Conservation (phyloP, 1,140 invertebrate species). For the Zaprionus camerounensis region DNA sequence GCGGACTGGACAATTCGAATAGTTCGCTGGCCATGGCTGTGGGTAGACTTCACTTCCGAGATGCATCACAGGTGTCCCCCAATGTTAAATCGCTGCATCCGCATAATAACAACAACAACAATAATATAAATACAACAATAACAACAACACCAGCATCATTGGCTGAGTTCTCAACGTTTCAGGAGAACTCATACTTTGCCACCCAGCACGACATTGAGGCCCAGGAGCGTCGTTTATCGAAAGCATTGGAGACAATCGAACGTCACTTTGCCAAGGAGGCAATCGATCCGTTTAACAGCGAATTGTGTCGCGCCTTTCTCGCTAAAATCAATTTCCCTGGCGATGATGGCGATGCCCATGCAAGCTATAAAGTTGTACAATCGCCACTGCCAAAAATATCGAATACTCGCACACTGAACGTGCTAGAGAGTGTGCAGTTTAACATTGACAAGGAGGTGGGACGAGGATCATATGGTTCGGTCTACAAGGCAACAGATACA, state of each 20-base stretch:
- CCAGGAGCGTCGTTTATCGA: slow-evolving; percentile 72
- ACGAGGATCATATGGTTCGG: slow-evolving; percentile 90
- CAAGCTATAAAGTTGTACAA: slow-evolving; percentile 79
- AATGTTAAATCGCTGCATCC: slow-evolving; percentile 51
- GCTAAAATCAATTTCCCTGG: slow-evolving; percentile 86
- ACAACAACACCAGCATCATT: slow-evolving; percentile 17
- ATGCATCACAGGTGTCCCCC: slow-evolving; percentile 44
- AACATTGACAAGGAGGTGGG: slow-evolving; percentile 90
- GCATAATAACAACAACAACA: slow-evolving; percentile 62
- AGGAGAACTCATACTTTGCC: slow-evolving; percentile 84
- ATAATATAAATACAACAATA: slow-evolving; percentile 49
- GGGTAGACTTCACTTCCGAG: slow-evolving; percentile 73
- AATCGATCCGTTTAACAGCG: slow-evolving; percentile 87
- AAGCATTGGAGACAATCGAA: slow-evolving; percentile 76
- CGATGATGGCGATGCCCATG: slow-evolving; percentile 71
- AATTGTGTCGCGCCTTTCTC: slow-evolving; percentile 86
- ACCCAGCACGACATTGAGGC: slow-evolving; percentile 79
- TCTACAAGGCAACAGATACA: slow-evolving; percentile 86
- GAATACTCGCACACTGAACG: slow-evolving; percentile 84
- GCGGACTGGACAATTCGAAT: slow-evolving; percentile 75
- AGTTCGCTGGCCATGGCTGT: slow-evolving; percentile 74
- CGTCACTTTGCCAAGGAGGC: slow-evolving; percentile 72
- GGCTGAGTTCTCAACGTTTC: slow-evolving; percentile 79
- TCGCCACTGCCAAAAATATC: slow-evolving; percentile 84
- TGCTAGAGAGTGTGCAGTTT: slow-evolving; percentile 86